phyloP scores from a whole-genome alignment of 2,113 vertebrate genomes.

The Orycteropus afer region DNA sequence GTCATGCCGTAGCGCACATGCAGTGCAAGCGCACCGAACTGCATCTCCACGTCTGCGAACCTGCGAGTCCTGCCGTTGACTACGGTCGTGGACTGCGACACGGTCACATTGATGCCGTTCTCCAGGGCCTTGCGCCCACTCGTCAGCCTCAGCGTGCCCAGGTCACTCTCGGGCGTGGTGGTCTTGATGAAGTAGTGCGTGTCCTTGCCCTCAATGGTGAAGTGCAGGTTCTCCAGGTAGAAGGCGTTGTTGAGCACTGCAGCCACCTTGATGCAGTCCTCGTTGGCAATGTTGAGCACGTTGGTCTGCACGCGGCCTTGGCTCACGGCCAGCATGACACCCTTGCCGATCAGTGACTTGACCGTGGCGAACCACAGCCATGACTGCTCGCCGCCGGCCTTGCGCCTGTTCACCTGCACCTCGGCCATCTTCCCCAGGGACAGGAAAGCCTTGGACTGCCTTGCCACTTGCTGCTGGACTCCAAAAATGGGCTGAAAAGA shows the following conservation, averaged over 20 bases:
- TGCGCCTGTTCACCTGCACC: constrained; percentile 90
- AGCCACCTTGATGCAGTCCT: constrained; percentile 99
- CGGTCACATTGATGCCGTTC: constrained; percentile 97
- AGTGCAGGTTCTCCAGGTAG: constrained; percentile 98
- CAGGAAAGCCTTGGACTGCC: constrained; percentile 95
- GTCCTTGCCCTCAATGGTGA: constrained; percentile 95
- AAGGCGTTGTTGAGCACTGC: constrained; percentile 97
- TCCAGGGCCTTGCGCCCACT: constrained; percentile 96
- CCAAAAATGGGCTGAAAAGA: constrained; percentile 95
- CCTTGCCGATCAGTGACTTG: constrained; percentile 95
- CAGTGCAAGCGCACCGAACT: constrained; percentile 92
- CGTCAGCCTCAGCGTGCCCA: constrained; percentile 94
- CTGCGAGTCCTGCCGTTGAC: constrained; percentile 97
- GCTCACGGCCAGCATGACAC: constrained; percentile 97
- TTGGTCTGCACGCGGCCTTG: constrained; percentile 96
- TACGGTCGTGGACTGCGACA: constrained; percentile 97
- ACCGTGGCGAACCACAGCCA: constrained; percentile 98
- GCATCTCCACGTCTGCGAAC: constrained; percentile 98
- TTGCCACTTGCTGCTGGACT: constrained; percentile 96
- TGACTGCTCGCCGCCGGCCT: constrained; percentile 89
- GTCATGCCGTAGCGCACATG: constrained; percentile 98
- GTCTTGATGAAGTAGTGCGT: constrained; percentile 98
- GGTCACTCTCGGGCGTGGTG: constrained; percentile 94
- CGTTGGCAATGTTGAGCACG: constrained; percentile 95
- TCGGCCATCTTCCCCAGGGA: constrained; percentile 95